Evolutionary conservation across 1,140 invertebrate species (phyloP).

Genomic region (Nasonia longicornis): DNA sequence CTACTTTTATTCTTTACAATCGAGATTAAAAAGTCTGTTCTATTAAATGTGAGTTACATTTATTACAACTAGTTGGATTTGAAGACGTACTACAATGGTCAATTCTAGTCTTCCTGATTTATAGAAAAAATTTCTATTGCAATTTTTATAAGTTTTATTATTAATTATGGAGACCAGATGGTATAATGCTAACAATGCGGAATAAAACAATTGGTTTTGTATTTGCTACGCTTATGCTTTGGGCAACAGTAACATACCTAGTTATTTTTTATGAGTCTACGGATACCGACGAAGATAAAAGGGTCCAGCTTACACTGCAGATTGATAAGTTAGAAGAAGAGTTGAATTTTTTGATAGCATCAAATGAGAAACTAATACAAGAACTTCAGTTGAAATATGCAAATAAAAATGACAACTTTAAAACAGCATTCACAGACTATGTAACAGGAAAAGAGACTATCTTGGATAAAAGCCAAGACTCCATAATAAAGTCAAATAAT

Average conservation of each 20-base stretch:
- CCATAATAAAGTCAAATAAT: neutral
- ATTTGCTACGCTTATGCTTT: neutral
- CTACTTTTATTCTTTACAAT: neutral
- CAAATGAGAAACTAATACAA: conserved; percentile 58
- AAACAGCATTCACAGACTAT: neutral
- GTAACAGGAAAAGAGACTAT: neutral
- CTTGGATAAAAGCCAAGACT: neutral
- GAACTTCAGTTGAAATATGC: conserved; percentile 25
- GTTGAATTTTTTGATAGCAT: conserved; percentile 58
- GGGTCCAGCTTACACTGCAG: conserved; percentile 57
- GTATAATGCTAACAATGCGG: neutral
- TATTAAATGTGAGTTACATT: neutral
- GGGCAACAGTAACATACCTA: conserved; percentile 18
- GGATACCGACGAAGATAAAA: neutral
- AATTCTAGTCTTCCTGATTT: neutral
- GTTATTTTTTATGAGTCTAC: conserved; percentile 23
- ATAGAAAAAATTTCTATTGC: neutral
- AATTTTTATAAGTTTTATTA: neutral
- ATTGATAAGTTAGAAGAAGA: conserved; percentile 59
- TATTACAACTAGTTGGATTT: neutral
- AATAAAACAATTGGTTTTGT: conserved; percentile 10
- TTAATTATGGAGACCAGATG: neutral
- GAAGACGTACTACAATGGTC: neutral
- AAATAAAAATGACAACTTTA: conserved; percentile 15
- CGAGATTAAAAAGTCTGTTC: neutral